Conservation (phyloP, 2,888 invertebrate species). For the Spatulosminthurus flaviceps region DNA sequence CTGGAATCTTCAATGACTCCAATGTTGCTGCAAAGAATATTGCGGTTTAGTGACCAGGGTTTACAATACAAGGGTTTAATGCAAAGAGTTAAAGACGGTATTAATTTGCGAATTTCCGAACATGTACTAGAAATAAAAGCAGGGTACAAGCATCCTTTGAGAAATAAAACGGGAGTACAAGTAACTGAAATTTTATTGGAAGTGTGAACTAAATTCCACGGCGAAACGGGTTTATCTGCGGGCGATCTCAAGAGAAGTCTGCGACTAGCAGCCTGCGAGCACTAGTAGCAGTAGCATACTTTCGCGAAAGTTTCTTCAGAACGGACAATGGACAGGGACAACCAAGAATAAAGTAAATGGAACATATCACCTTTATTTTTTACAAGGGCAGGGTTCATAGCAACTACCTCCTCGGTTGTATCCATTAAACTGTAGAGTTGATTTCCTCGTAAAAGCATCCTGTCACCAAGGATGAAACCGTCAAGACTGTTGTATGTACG, state of each 20-base stretch:
- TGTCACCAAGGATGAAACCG: slow-evolving; percentile 14
- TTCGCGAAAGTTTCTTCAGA: not conserved
- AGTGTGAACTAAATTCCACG: not conserved
- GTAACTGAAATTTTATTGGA: not conserved
- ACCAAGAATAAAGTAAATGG: not conserved
- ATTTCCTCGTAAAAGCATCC: not conserved
- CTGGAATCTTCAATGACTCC: too few species aligned
- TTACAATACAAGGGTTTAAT: not conserved
- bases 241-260: not conserved
- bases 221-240: not conserved
- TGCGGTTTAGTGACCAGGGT: too few species aligned
- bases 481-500: not conserved
- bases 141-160: not conserved
- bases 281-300: not conserved
- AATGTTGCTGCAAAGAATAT: too few species aligned
- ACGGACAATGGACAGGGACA: not conserved
- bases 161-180: not conserved
- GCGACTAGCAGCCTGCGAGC: not conserved
- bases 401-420: not conserved
- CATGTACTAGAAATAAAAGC: not conserved
- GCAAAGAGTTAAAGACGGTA: not conserved
- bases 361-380: slow-evolving; percentile 15
- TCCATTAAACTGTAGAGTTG: not conserved
- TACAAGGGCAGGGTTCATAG: not conserved
- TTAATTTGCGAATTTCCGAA: not conserved